Evolutionary conservation across 2,888 invertebrate genomes (phyloP).

Genomic region (Choreutis nemorana): DNA sequence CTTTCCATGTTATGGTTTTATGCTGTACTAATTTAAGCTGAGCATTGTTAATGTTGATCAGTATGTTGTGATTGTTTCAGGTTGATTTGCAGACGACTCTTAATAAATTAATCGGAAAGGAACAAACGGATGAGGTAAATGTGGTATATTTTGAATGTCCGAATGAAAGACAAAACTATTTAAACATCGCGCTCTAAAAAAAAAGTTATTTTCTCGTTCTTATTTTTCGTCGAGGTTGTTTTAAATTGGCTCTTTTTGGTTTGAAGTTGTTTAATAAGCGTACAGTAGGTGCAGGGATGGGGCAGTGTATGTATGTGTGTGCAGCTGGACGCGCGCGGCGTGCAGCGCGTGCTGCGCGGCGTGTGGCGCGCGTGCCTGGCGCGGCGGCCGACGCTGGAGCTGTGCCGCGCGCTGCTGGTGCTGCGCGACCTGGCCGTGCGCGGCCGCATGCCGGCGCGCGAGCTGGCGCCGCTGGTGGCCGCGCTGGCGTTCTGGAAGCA

Average conservation of each 20-base stretch:
- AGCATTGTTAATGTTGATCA: not conserved
- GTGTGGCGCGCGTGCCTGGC: conserved; percentile 67
- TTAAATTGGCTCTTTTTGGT: no score
- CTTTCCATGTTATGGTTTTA: no score
- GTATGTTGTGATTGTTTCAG: conserved; percentile 5
- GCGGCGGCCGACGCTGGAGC: conserved; percentile 57
- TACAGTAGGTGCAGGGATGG: not conserved
- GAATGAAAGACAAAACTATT: no score
- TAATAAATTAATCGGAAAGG: conserved; percentile 14
- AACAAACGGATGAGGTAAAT: conserved; percentile 18
- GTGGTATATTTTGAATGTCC: not conserved
- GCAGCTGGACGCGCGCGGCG: conserved; percentile 15
- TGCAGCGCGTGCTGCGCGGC: conserved; percentile 59
- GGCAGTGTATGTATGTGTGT: conserved; percentile 1
- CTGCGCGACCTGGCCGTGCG: conserved; percentile 71
- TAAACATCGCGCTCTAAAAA: no score
- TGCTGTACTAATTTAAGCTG: no score
- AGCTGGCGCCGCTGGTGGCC: conserved; percentile 70
- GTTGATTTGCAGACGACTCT: conserved; percentile 15
- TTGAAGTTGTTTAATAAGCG: no score
- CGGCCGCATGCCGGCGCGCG: conserved; percentile 67
- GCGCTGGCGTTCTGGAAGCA: conserved; percentile 49
- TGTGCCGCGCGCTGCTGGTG: conserved; percentile 75
- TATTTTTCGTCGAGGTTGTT: no score
- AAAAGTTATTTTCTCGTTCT: no score